Evolutionary conservation across 2,888 invertebrate species (phyloP), one percentile per base, ranked within the genome.

Genomic region (Agrotis ipsilon): DNA sequence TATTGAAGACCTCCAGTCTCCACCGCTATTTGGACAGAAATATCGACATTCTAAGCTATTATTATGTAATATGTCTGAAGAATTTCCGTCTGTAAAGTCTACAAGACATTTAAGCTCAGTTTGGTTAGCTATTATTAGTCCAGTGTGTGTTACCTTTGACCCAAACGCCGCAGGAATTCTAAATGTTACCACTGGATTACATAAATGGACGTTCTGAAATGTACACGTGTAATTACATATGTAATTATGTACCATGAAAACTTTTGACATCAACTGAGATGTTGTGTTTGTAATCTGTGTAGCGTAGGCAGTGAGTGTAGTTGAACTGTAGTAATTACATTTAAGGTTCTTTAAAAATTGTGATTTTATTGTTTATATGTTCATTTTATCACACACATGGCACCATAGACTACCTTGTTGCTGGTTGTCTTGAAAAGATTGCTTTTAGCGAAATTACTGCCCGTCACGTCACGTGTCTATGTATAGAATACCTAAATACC

Each of bases 71-170:
- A 13, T 18, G 16, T 64, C 14, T 65, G 3, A 18, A 3, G 18
- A 57, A 65, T 49, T 57, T 73, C 0, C 3, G 27, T 18, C 3
- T 51, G 19, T 14, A 39, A 9, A 1, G 9, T 39, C 39, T 39
- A 39, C 39, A 39, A 39, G 39, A 39, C 39, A 39, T 39, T 39
- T 39, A 39, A 39, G 39, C 39, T 39, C 39, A 11, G 39, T 39
- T 39, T 39, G 39, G 39, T 39, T 39, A 1, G 18, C 24, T 73
- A 58, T 39, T 72, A 39, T 19, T 51, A 65, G 19, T n/a, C 3
- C 43, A n/a, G n/a, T n/a, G 13, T n/a, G 13, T 24, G 45, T 19
- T 57, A 46, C 65, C 19, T 65, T 18, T 73, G 57, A 72, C 74
- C 57, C 24, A 43, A 6, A 9, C 19, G 11, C 57, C 67, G 74